Percentiles rank a stretch among this genome's conserved stretches.
These are phyloP conservation scores for Hydrophis major DNA, from an alignment of 2,797 vertebrate species.

Conservation along the genomic window DNA sequence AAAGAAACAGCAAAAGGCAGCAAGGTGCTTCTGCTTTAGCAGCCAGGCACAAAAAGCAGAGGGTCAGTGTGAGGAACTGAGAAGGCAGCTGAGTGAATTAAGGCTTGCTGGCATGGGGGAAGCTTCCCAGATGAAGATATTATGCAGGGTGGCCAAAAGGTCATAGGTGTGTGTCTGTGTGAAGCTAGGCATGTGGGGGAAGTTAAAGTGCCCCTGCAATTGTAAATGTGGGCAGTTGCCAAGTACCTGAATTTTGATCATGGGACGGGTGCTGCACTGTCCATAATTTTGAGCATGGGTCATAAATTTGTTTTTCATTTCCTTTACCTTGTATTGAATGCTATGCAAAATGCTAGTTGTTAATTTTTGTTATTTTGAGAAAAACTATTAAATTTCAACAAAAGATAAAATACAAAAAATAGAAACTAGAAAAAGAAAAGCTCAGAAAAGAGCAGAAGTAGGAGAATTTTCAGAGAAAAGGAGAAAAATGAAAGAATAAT, in stretches of 20 bases:
- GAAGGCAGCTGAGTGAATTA: background rate
- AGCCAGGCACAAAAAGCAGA: background rate
- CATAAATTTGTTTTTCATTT: background rate
- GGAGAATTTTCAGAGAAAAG: background rate
- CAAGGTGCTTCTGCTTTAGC: background rate
- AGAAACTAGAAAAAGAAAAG: background rate
- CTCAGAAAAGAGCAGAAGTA: background rate
- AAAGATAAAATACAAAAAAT: background rate
- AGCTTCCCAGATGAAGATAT: background rate
- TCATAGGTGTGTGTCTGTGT: background rate
- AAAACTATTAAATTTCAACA: background rate
- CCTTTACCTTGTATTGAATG: background rate
- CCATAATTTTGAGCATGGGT: background rate
- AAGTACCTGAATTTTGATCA: background rate
- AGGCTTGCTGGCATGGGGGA: background rate
- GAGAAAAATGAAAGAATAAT: background rate
- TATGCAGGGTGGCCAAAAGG: background rate
- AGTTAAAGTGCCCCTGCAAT: background rate
- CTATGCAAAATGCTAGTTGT: background rate
- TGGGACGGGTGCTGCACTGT: background rate
- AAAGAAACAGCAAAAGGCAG: background rate
- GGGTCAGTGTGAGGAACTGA: background rate
- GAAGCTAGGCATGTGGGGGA: background rate
- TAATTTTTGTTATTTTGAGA: background rate
- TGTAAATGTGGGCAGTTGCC: background rate